Evolutionary conservation across 2,113 vertebrate genomes (phyloP), one percentile per base, ranked within the genome.

Genomic region (Isurus oxyrinchus): DNA sequence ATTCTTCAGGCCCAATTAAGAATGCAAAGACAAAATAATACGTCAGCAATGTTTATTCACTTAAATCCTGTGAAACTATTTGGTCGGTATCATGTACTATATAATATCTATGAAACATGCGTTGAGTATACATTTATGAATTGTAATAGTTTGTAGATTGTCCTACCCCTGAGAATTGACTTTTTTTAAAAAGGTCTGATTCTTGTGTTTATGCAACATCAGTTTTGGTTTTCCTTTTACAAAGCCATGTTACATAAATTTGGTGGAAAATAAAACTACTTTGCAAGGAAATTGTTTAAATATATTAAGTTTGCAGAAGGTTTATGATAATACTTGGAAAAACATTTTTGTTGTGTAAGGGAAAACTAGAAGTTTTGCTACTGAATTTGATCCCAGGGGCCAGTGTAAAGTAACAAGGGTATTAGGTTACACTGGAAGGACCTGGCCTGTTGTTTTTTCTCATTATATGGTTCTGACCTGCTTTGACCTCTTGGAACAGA

Each of bases 401-500:
- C 96, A 97, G 97, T 97, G 97, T 96, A 98, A 97, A 98, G 98
- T 98, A 98, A 98, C 98, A 98, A 97, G 97, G 97, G 98, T 98
- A 98, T 98, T 98, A 97, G 97, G 98, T 99, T 99, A 98, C 98
- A 98, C 97, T 98, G 97, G 97, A 97, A 96, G 97, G 97, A 97
- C 97, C 96, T 98, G 96, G 97, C 97, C 97, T 98, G 97, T 98
- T 98, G 98, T 99, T 98, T 98, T 99, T 98, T 98, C 98, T 98
- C 98, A 98, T 99, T 98, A 98, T 98, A 97, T 97, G 98, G 97
- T 97, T 97, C 97, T 98, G 98, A 98, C 98, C 98, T 98, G 96
- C 96, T 96, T 96, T 98, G 98, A 98, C 98, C 98, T 98, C 97
- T 94, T 97, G 97, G 98, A 98, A 97, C 96, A 97, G 97, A 97